phyloP scores from a whole-genome alignment of 2,888 invertebrate species.

The Trissolcus japonicus region DNA sequence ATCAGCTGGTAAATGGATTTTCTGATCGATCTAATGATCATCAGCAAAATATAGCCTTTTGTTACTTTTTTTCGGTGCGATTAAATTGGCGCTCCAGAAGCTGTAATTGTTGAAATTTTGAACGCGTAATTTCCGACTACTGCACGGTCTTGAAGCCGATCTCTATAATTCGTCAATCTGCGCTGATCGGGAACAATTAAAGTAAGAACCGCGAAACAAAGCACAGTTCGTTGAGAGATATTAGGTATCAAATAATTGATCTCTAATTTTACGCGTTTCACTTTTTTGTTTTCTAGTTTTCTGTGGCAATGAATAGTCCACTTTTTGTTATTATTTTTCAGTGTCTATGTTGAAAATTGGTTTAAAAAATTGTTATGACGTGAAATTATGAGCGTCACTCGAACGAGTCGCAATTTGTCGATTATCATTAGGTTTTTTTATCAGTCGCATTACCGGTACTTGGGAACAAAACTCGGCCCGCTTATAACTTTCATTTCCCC shows the following conservation, averaged over 20 bases:
- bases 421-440: conserved; percentile 45
- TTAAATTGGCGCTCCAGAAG: not conserved
- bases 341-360: not conserved
- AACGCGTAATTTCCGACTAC: conserved; percentile 14
- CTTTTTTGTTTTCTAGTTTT: conserved; percentile 43
- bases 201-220: conserved; percentile 25
- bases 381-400: conserved; percentile 27
- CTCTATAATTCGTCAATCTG: conserved; percentile 27
- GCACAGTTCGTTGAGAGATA: not conserved
- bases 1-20: conserved; percentile 29
- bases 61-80: not conserved
- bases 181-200: conserved; percentile 21
- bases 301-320: conserved; percentile 12
- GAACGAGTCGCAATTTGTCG: conserved; percentile 39
- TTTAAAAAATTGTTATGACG: conserved; percentile 19
- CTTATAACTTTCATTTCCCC: conserved; percentile 53
- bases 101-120: conserved; percentile 31
- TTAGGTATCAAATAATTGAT: conserved; percentile 8
- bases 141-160: conserved; percentile 23
- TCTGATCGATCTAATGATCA: conserved; percentile 23
- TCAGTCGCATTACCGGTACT: conserved; percentile 13
- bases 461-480: conserved; percentile 29
- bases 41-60: conserved; percentile 19
- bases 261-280: conserved; percentile 34
- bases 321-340: conserved; percentile 13